These are phyloP conservation scores for Aleiodes sp. DNA, from an alignment of 1,140 invertebrate genomes.

Conservation along the genomic window DNA sequence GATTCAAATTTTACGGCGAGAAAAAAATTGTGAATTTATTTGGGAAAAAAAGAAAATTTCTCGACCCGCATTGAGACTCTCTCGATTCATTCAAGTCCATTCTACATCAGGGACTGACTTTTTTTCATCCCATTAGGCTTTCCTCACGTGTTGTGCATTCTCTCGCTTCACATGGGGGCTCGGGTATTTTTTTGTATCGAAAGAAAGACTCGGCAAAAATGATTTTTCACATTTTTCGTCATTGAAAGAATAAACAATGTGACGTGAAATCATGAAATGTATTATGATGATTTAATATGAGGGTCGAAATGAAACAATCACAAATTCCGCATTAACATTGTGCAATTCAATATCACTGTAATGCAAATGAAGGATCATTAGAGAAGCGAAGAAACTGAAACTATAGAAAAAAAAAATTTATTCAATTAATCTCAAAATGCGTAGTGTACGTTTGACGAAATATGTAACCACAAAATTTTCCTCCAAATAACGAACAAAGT, in stretches of 20 bases:
- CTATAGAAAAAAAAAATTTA: neutral
- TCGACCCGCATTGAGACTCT: constrained; percentile 4
- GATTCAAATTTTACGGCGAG: neutral
- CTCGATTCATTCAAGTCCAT: neutral
- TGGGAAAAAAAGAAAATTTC: neutral
- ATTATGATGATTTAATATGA: too few species aligned
- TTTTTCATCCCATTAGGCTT: neutral
- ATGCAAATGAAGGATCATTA: too few species aligned
- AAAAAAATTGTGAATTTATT: neutral
- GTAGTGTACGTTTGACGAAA: neutral
- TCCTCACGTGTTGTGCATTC: neutral
- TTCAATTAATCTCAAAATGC: constrained; percentile 1
- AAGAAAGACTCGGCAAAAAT: too few species aligned
- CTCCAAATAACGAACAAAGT: neutral
- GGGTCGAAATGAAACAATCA: too few species aligned
- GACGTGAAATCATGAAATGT: too few species aligned
- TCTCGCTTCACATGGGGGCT: too few species aligned
- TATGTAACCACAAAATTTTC: neutral
- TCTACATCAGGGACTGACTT: neutral
- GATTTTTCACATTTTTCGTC: too few species aligned
- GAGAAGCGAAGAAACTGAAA: neutral
- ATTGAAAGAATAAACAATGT: too few species aligned
- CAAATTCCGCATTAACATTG: neutral
- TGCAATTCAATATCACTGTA: neutral
- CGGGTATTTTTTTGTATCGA: too few species aligned